Evolutionary conservation across 2,113 vertebrate species (phyloP).

Genomic region (Eurystomus gularis): DNA sequence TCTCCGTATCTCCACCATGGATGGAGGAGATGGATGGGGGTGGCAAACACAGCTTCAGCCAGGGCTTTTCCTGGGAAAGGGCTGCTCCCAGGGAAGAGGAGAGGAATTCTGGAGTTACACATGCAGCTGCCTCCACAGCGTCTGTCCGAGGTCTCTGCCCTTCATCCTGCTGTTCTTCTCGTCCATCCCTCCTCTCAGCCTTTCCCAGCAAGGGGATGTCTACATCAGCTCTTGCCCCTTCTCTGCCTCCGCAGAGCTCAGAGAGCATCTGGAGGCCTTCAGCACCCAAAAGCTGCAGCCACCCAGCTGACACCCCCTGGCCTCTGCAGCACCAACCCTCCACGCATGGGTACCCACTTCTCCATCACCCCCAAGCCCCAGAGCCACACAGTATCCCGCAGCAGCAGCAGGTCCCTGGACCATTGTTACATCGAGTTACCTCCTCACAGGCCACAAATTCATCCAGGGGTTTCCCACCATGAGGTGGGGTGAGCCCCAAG

Average conservation of each 20-base stretch:
- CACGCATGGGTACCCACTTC: neutral
- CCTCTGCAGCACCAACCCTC: neutral
- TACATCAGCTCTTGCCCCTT: accelerated
- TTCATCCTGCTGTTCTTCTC: neutral
- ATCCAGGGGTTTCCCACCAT: accelerated
- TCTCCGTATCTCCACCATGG: accelerated
- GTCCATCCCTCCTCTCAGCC: neutral
- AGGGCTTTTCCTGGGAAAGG: neutral
- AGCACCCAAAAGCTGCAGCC: neutral
- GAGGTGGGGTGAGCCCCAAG: neutral
- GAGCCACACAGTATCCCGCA: accelerated
- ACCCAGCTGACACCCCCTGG: neutral
- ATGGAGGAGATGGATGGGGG: accelerated
- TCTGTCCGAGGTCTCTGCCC: neutral
- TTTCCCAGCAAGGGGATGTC: neutral
- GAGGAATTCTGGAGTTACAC: neutral
- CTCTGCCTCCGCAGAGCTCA: neutral
- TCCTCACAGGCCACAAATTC: neutral
- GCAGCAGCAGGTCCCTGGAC: accelerated
- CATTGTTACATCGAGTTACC: accelerated
- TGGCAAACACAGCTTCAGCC: neutral
- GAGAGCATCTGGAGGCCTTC: neutral
- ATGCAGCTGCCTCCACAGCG: neutral
- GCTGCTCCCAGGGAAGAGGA: neutral
- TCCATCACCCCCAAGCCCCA: accelerated